A percentile compares a stretch with the other conserved stretches of the same genome.
Evolutionary conservation across 1,140 invertebrate species (phyloP).

Genomic region (Ips typographus): DNA sequence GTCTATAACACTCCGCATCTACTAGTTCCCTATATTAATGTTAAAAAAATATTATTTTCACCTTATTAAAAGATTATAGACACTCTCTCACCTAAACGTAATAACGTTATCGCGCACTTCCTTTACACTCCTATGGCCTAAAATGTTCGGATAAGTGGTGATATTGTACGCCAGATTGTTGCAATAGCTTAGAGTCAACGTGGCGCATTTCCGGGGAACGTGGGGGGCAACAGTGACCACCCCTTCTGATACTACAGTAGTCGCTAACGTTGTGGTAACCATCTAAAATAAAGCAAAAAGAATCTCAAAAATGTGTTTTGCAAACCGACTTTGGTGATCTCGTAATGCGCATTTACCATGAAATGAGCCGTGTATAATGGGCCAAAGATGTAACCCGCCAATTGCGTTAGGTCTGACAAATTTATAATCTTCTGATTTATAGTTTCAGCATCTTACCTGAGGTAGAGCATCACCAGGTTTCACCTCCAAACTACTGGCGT

Average conservation of each 20-base stretch:
- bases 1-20: conserved; percentile 82
- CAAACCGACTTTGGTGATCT: too few species aligned
- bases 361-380: too few species aligned
- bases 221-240: conserved; percentile 55
- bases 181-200: conserved; percentile 70
- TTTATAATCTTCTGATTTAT: too few species aligned
- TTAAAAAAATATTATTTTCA: conserved; percentile 1
- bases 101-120: conserved; percentile 77
- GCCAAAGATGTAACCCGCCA: too few species aligned
- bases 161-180: conserved; percentile 72
- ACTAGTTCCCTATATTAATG: conserved; percentile 62
- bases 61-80: neutral
- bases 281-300: conserved; percentile 39
- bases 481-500: conserved; percentile 66
- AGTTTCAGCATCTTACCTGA: conserved; percentile 47
- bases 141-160: conserved; percentile 82
- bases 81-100: conserved; percentile 67
- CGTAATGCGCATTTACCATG: too few species aligned
- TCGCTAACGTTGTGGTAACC: conserved; percentile 55
- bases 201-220: conserved; percentile 66
- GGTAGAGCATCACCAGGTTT: conserved; percentile 61
- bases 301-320: too few species aligned
- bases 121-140: conserved; percentile 63
- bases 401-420: too few species aligned
- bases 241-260: conserved; percentile 41